Percentiles rank a stretch among this genome's conserved stretches.
phyloP scores from a whole-genome alignment of 2,113 vertebrate species.

The Gallinago undulata region DNA sequence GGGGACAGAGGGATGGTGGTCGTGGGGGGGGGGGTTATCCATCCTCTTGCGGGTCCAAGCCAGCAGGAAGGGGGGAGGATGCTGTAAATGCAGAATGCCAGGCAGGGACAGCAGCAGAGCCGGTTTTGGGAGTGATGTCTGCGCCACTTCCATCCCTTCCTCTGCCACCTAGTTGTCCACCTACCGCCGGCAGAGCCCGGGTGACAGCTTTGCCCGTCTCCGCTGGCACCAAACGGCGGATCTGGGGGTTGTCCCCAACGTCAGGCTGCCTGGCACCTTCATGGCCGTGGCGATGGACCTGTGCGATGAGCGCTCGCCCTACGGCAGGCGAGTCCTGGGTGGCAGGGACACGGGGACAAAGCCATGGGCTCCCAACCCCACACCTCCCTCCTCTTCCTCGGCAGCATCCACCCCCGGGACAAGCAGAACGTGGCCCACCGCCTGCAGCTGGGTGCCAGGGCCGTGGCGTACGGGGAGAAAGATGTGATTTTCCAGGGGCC shows the following conservation, averaged over 20 bases:
- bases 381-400: neutral
- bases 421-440: constrained; percentile 85
- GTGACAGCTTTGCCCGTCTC: constrained; percentile 73
- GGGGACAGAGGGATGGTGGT: neutral
- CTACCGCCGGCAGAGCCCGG: neutral
- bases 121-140: neutral
- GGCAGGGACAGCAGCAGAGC: no score
- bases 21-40: no score
- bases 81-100: neutral
- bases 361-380: neutral
- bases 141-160: neutral
- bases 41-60: neutral
- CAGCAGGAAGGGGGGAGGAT: neutral
- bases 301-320: constrained; percentile 81
- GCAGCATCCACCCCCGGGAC: constrained; percentile 87
- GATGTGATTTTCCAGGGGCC: constrained; percentile 82
- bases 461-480: constrained; percentile 83
- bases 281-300: constrained; percentile 93
- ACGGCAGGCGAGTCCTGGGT: constrained; percentile 69
- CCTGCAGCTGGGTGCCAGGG: constrained; percentile 84
- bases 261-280: constrained; percentile 85
- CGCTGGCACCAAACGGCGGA: constrained; percentile 95
- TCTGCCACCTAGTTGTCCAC: constrained; percentile 79
- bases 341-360: rapidly evolving
- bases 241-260: constrained; percentile 81